These are phyloP conservation scores for Synanthedon tipuliformis DNA, from an alignment of 2,888 invertebrate species.

Conservation along the genomic window DNA sequence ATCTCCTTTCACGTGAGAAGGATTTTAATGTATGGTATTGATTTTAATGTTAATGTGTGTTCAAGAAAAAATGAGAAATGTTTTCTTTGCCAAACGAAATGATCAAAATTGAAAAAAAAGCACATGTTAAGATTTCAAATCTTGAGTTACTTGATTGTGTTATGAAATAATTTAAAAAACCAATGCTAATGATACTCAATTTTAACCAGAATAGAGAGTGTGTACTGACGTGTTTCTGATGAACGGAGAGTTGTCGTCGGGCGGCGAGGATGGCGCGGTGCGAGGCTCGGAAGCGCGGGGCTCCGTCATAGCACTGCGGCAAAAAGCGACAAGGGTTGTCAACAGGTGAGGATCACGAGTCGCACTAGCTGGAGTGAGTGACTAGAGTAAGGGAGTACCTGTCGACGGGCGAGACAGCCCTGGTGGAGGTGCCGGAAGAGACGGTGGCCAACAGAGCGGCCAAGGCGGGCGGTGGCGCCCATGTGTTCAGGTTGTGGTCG, in stretches of 20 bases:
- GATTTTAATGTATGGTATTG: no score
- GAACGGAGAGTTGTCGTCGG: conserved; percentile 54
- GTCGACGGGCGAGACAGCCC: conserved; percentile 74
- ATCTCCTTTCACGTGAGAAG: neutral
- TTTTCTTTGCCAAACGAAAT: no score
- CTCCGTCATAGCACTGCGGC: conserved; percentile 11
- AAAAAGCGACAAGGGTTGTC: conserved; percentile 17
- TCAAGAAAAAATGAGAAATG: no score
- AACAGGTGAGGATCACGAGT: conserved; percentile 53
- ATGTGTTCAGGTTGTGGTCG: conserved; percentile 37
- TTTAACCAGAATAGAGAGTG: neutral
- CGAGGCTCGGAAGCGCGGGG: conserved; percentile 31
- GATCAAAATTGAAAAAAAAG: no score
- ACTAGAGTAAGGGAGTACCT: conserved; percentile 18
- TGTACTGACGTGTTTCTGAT: conserved; percentile 45
- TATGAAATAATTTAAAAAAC: no score
- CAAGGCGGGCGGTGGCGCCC: conserved; percentile 29
- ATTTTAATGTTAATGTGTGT: no score
- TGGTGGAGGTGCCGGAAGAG: conserved; percentile 68
- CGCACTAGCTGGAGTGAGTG: no score
- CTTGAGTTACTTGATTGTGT: no score
- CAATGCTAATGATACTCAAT: no score
- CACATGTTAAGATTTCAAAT: no score
- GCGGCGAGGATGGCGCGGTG: conserved; percentile 54
- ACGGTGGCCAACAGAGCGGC: conserved; percentile 57